These are phyloP conservation scores for Calliopum simillimum DNA, from an alignment of 2,888 invertebrate genomes.

Conservation along the genomic window DNA sequence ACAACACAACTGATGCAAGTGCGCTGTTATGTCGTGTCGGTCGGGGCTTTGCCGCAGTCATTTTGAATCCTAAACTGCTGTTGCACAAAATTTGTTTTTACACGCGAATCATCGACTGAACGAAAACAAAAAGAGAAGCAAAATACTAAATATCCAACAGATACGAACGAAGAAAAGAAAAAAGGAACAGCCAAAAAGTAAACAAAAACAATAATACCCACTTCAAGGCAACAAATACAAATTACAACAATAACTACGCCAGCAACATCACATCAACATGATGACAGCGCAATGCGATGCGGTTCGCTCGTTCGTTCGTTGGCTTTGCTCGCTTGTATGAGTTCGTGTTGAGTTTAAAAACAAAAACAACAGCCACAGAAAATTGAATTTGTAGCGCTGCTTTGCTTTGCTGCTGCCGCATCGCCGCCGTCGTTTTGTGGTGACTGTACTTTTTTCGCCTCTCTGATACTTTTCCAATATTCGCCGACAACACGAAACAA, in stretches of 20 bases:
- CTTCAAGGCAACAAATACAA: neutral
- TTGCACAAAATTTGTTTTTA: no score
- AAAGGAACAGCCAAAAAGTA: neutral
- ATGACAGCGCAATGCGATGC: neutral
- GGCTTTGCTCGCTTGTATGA: slow-evolving; percentile 15
- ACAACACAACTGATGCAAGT: slow-evolving; percentile 4
- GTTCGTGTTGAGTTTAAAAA: slow-evolving; percentile 25
- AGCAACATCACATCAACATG: neutral
- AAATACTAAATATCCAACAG: neutral
- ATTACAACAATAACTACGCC: neutral
- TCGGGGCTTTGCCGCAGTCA: neutral
- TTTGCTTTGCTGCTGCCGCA: slow-evolving; percentile 40
- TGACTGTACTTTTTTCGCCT: slow-evolving; percentile 65
- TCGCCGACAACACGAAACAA: slow-evolving; percentile 44
- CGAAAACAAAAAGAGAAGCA: neutral
- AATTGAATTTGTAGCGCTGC: slow-evolving; percentile 12
- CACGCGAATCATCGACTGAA: neutral
- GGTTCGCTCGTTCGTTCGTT: slow-evolving; percentile 37
- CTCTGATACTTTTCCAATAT: slow-evolving; percentile 55
- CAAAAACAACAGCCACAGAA: neutral
- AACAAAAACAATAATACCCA: neutral
- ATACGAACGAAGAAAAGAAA: slow-evolving; percentile 21
- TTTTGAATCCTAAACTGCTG: no score
- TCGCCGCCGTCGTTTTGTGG: slow-evolving; percentile 60
- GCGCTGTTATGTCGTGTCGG: slow-evolving; percentile 11